Base-by-base conservation (phyloP, 1,140 invertebrate species). In the Papilio glaucus region DNA sequence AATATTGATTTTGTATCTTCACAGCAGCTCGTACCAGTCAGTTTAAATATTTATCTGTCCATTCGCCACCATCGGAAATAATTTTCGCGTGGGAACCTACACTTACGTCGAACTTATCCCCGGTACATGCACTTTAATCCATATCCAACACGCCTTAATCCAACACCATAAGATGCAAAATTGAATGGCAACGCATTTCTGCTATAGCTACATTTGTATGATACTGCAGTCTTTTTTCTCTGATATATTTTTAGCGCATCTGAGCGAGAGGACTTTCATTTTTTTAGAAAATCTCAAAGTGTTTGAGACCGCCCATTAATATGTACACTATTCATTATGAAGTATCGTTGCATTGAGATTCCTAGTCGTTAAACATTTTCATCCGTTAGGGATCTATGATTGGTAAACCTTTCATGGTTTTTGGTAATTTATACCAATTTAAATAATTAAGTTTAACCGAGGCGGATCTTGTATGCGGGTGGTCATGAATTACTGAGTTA, bases 31-130 rank as follows among this genome's bases (percentile, higher is more conserved):
- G 77, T 72, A 79, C 73, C 68, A 74, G 75, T 76, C 69, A 62
- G 78, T 76, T 88, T 82, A 84, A 90, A 91, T 88, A 90, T 92
- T 92, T 90, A 90, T 87, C 87, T 88, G 77, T 71, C 76, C 82
- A 90, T 87, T 89, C 87, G 84, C 80, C 83, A 85, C 81, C 73
- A 81, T 71, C 73, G 62, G 78, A 74, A 72, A 80, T 74, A 77
- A 74, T 78, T 88, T 88, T 85, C 82, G 85, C 87, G 87, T 92
- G 88, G 87, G 90, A 92, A 92, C 77, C 61, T 24, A 76, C 24
- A 49, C 74, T 71, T 71, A 67, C 18, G 12, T 9, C 45, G n/a
- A 24, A 37, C 63, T 10, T 60, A 67, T 57, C 57, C 67, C 74
- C 78, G 75, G 77, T 77, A 72, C 69, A 73, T 71, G 49, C 33